phyloP scores from a whole-genome alignment of 30 jellyfish, hydroid and myxozoan species.

The Chrysaora quinquecirrha region DNA sequence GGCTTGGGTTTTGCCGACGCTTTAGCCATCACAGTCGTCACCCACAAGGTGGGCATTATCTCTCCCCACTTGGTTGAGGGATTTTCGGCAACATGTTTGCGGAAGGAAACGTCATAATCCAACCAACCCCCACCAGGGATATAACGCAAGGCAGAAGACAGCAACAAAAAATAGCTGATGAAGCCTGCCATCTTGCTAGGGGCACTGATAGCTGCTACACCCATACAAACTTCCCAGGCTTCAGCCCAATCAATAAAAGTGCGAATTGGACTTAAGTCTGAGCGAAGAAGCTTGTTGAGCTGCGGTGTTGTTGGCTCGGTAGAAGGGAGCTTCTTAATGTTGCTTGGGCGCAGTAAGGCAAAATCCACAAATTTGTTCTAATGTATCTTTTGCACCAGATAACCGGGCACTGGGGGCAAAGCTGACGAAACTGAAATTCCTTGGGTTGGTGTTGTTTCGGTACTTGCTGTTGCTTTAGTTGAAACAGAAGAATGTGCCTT shows the following conservation, averaged over 20 bases:
- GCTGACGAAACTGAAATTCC: constrained; percentile 13
- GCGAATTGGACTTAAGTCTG: constrained; percentile 12
- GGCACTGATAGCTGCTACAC: not conserved
- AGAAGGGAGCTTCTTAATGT: not conserved
- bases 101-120: constrained; percentile 25
- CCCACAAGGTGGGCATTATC: constrained; percentile 10
- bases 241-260: constrained; percentile 2
- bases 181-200: constrained; percentile 7
- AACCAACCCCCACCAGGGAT: constrained; percentile 28
- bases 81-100: constrained; percentile 21
- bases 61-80: constrained; percentile 10
- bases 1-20: not conserved
- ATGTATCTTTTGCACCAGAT: not conserved
- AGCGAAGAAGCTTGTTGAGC: not conserved
- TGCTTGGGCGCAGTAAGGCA: not conserved
- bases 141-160: not conserved
- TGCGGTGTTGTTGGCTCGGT: not conserved
- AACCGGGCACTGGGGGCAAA: constrained; percentile 22
- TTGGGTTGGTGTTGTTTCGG: not conserved
- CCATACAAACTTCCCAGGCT: constrained; percentile 16
- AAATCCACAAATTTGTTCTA: constrained; percentile 1
- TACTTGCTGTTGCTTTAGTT: too few relatives aligned
- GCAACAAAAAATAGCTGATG: constrained; percentile 15
- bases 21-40: constrained; percentile 11
- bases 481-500: too few relatives aligned